Conservation (phyloP, 2,888 invertebrate species). For the Laspeyria flexula region DNA sequence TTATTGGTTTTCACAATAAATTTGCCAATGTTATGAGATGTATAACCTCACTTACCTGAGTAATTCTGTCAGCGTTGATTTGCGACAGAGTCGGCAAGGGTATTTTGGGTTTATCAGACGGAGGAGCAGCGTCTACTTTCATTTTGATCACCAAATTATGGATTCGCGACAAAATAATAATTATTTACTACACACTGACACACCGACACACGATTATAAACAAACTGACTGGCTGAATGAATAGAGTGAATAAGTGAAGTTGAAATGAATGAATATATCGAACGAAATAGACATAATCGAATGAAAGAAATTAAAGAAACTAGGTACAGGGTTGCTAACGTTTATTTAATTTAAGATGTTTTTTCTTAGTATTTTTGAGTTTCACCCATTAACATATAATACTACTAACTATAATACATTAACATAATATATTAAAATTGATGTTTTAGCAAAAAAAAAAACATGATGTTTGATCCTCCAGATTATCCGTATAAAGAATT, state of each 20-base stretch:
- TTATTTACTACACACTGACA: background rate
- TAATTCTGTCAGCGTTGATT: constrained; percentile 95
- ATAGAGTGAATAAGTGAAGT: background rate
- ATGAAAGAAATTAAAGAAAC: too few relatives aligned
- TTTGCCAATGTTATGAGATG: constrained; percentile 48
- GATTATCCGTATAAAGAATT: constrained; percentile 78
- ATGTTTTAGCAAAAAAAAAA: too few relatives aligned
- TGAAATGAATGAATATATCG: background rate
- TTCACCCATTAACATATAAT: too few relatives aligned
- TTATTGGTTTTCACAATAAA: constrained; percentile 8
- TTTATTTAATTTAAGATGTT: background rate
- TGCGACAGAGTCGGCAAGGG: constrained; percentile 94
- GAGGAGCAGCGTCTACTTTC: constrained; percentile 64
- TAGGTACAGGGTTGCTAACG: background rate
- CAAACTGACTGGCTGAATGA: background rate
- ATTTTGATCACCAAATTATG: constrained; percentile 47
- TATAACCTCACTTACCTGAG: constrained; percentile 88
- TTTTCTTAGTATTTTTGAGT: background rate
- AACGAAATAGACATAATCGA: too few relatives aligned
- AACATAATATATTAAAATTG: too few relatives aligned
- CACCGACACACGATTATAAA: constrained; percentile 3
- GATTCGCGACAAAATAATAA: too few relatives aligned
- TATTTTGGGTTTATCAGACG: constrained; percentile 79
- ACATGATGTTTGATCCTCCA: constrained; percentile 82
- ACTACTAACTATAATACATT: too few relatives aligned